phyloP scores from a whole-genome alignment of 2,888 invertebrate genomes.

The Uropetala carovei region DNA sequence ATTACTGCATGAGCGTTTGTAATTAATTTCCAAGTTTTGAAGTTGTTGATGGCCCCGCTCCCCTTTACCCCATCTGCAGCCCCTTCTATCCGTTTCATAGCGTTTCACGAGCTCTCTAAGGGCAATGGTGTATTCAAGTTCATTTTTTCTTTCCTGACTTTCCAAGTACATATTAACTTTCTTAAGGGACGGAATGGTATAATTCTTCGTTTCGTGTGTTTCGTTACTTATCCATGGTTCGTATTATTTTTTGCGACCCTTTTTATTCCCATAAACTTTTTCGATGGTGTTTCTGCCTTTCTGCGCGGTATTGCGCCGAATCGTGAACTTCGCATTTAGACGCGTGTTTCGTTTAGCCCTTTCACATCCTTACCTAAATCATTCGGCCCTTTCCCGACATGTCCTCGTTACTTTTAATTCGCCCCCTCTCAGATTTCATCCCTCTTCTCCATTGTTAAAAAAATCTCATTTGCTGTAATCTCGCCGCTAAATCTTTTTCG shows the following conservation, averaged over 20 bases:
- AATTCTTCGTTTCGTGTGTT: too few species aligned
- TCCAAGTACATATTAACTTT: too few species aligned
- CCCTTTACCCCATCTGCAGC: neutral
- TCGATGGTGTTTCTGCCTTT: neutral
- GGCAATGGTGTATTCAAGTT: neutral
- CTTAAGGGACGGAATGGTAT: too few species aligned
- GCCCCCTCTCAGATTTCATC: neutral
- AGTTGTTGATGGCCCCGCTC: neutral
- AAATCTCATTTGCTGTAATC: neutral
- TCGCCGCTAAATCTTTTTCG: neutral
- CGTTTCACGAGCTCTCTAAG: neutral
- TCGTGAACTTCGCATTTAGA: neutral
- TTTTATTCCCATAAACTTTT: neutral
- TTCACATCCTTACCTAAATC: neutral
- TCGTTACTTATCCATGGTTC: too few species aligned
- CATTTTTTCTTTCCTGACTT: too few species aligned
- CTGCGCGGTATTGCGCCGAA: neutral
- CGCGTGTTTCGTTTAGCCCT: neutral
- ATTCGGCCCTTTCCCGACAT: neutral
- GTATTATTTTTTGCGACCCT: neutral
- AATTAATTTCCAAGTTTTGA: conserved; percentile 32
- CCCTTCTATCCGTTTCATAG: neutral
- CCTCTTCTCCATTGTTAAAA: neutral
- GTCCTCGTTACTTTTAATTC: neutral
- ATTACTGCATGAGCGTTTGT: neutral